Evolutionary conservation across 2,113 vertebrate genomes (phyloP).

Genomic region (Lasiurus borealis): DNA sequence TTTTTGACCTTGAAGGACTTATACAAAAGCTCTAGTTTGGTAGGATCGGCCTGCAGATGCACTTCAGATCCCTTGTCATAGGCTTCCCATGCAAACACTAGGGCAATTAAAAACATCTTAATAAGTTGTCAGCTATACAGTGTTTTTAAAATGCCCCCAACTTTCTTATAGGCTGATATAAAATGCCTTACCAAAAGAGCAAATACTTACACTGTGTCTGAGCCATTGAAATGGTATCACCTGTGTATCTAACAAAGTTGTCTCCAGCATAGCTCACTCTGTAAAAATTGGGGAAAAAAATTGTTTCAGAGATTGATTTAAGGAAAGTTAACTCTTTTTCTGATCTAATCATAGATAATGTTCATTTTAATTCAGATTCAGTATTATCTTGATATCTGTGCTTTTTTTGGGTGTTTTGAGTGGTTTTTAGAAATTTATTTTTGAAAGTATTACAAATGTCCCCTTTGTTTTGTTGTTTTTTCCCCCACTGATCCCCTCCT

Average conservation of each 20-base stretch:
- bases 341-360: background rate
- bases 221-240: constrained; percentile 97
- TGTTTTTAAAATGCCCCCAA: background rate
- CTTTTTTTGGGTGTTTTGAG: too few species aligned
- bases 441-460: too few species aligned
- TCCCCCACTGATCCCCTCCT: too few species aligned
- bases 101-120: constrained; percentile 36
- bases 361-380: constrained; percentile 61
- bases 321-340: constrained; percentile 11
- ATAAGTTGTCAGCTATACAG: background rate
- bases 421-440: too few species aligned
- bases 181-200: background rate
- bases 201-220: constrained; percentile 95
- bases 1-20: constrained; percentile 99
- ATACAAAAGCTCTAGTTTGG: constrained; percentile 96
- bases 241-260: constrained; percentile 96
- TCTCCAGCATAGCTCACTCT: constrained; percentile 98
- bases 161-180: background rate
- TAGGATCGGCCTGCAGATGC: constrained; percentile 98
- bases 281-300: constrained; percentile 66
- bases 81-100: constrained; percentile 99
- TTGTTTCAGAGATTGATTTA: constrained; percentile 49
- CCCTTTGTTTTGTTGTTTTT: too few species aligned
- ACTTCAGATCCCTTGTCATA: constrained; percentile 99
- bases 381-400: background rate